Conservation (phyloP, 1,140 invertebrate species). For the Aphidius gifuensis region DNA sequence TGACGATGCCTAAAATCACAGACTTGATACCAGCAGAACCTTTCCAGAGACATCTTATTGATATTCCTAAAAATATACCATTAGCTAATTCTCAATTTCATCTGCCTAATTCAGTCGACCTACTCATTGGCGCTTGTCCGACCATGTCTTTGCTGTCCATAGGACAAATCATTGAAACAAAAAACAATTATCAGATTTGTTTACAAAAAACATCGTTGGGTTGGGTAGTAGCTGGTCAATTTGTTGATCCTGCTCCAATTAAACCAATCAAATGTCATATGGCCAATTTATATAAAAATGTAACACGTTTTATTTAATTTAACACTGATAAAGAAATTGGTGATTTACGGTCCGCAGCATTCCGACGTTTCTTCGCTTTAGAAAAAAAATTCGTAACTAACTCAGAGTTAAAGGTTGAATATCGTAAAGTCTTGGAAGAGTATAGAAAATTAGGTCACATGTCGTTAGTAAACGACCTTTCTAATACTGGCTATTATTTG, state of each 20-base stretch:
- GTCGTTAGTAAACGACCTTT: conserved; percentile 8
- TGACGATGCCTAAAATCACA: conserved; percentile 26
- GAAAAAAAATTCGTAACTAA: conserved; percentile 27
- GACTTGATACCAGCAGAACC: conserved; percentile 21
- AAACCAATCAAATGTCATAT: conserved; percentile 15
- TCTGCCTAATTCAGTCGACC: conserved; percentile 23
- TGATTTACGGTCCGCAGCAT: conserved; percentile 7
- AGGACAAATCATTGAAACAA: conserved; percentile 21
- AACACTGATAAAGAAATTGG: not conserved
- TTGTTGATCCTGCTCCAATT: not conserved
- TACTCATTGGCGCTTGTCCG: conserved; percentile 25
- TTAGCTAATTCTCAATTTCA: conserved; percentile 30
- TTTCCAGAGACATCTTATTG: conserved; percentile 22
- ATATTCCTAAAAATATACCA: conserved; percentile 24
- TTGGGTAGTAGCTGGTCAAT: conserved; percentile 21
- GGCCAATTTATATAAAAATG: not conserved
- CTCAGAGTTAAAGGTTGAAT: conserved; percentile 24
- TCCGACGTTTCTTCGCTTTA: conserved; percentile 26
- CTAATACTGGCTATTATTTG: conserved; percentile 29
- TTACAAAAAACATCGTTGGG: conserved; percentile 13
- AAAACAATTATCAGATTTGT: conserved; percentile 17
- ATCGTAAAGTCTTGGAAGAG: conserved; percentile 37
- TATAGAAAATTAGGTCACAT: conserved; percentile 35
- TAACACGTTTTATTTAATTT: conserved; percentile 24
- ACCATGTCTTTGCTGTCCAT: conserved; percentile 28